A percentile compares a stretch with the other conserved stretches of the same genome.
Conservation (phyloP, 2,888 invertebrate species). For the Gerosis bhagava region DNA sequence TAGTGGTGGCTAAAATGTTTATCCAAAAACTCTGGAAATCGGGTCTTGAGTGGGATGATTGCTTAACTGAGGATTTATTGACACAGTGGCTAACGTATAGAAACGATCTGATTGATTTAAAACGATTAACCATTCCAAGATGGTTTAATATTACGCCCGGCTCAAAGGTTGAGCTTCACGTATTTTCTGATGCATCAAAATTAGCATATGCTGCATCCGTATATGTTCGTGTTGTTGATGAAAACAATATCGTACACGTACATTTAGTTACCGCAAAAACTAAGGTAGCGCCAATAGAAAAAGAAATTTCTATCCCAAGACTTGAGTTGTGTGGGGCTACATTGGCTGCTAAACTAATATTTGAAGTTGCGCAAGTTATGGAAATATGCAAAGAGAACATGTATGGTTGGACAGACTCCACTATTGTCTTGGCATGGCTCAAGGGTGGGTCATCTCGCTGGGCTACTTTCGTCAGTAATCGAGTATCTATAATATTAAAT, state of each 20-base stretch:
- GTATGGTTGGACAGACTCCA: constrained; percentile 7
- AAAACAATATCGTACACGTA: background rate
- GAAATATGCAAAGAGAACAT: constrained; percentile 4
- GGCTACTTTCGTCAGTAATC: constrained; percentile 10
- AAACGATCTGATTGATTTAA: background rate
- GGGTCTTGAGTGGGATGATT: constrained; percentile 4
- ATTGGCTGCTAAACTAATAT: constrained; percentile 2
- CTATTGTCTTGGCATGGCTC: constrained; percentile 8
- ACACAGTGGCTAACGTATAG: constrained; percentile 2
- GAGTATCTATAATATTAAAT: constrained; percentile 9
- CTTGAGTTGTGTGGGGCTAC: constrained; percentile 1
- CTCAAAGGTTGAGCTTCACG: background rate
- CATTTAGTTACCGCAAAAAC: constrained; percentile 1
- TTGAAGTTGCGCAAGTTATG: constrained; percentile 1
- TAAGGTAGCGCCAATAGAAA: constrained; percentile 6
- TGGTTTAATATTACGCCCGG: background rate
- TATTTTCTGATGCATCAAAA: constrained; percentile 3
- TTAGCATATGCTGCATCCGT: constrained; percentile 4
- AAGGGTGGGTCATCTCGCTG: constrained; percentile 5
- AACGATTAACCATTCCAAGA: background rate
- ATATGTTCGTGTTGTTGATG: constrained; percentile 4
- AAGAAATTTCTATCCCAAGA: constrained; percentile 6
- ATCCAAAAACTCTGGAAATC: constrained; percentile 8
- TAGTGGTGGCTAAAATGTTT: constrained; percentile 16
- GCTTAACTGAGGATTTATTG: constrained; percentile 2